phyloP scores from a whole-genome alignment of 2,113 vertebrate species.

The Mastomys natalensis region DNA sequence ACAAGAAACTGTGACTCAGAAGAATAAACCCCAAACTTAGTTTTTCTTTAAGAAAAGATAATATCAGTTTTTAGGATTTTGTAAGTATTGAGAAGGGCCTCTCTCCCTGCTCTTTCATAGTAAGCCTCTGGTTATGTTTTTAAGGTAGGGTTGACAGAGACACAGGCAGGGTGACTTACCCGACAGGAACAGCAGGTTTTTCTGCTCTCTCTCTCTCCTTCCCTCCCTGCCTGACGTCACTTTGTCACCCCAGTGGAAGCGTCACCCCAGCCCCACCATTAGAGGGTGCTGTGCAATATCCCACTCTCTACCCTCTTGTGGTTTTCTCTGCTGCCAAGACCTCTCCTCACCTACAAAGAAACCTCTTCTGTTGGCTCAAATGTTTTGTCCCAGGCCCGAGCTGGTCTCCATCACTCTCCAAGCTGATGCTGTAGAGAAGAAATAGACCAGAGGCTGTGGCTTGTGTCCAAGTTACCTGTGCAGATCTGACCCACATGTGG shows the following conservation, averaged over 20 bases:
- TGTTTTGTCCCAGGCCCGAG: neutral
- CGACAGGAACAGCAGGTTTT: slow-evolving; percentile 77
- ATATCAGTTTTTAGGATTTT: neutral
- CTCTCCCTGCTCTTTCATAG: neutral
- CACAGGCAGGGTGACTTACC: neutral
- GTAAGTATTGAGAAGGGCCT: neutral
- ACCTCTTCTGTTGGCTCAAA: neutral
- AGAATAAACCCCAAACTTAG: neutral
- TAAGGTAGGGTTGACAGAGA: slow-evolving; percentile 45
- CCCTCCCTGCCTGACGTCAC: neutral
- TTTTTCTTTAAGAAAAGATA: neutral
- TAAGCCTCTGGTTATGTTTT: slow-evolving; percentile 70
- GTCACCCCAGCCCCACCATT: neutral
- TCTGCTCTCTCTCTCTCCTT: slow-evolving; percentile 37
- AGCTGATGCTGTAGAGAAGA: neutral
- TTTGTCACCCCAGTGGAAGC: slow-evolving; percentile 30
- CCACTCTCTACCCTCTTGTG: neutral
- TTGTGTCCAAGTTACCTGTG: neutral
- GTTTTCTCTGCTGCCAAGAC: neutral
- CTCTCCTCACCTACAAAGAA: neutral
- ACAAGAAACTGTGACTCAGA: neutral
- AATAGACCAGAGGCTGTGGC: neutral
- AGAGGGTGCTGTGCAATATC: neutral
- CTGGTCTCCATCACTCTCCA: no score
- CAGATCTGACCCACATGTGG: neutral